A percentile compares a stretch with the other conserved stretches of the same genome.
phyloP scores from a whole-genome alignment of 2,888 invertebrate genomes.

The Eristalis intricaria region DNA sequence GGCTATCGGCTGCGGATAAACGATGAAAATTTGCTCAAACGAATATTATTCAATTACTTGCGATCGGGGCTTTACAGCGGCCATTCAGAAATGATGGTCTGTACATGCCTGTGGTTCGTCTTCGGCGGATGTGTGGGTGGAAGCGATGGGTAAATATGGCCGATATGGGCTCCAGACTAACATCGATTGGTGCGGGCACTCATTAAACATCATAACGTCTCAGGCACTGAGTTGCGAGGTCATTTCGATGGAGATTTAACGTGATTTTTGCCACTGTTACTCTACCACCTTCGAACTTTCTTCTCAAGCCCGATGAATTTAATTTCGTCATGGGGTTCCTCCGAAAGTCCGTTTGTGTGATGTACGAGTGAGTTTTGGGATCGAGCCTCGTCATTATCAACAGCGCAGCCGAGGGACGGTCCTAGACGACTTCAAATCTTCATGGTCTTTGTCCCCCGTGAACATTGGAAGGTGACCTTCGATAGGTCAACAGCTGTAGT shows the following conservation, averaged over 20 bases:
- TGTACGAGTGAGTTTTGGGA: too few relatives aligned
- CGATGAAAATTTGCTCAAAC: slow-evolving; percentile 37
- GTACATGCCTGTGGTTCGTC: background rate
- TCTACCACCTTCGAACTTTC: too few relatives aligned
- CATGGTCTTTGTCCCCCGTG: too few relatives aligned
- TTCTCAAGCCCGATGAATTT: too few relatives aligned
- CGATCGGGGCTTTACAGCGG: slow-evolving; percentile 30
- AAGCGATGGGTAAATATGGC: background rate
- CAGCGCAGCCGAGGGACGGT: too few relatives aligned
- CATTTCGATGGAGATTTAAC: background rate
- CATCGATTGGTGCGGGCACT: background rate
- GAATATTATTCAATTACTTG: slow-evolving; percentile 45
- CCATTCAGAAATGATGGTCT: background rate
- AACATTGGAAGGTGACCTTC: too few relatives aligned
- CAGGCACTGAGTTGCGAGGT: background rate
- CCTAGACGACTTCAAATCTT: too few relatives aligned
- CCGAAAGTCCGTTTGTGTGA: too few relatives aligned
- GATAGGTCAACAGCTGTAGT: too few relatives aligned
- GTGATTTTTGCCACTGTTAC: background rate
- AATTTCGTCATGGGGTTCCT: too few relatives aligned
- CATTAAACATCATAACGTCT: background rate
- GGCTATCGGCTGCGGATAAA: slow-evolving; percentile 20
- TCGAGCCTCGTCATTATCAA: too few relatives aligned
- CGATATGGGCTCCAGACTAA: background rate
- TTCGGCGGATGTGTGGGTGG: background rate